Conservation (phyloP, 2,888 invertebrate genomes). For the Rhingia rostrata region DNA sequence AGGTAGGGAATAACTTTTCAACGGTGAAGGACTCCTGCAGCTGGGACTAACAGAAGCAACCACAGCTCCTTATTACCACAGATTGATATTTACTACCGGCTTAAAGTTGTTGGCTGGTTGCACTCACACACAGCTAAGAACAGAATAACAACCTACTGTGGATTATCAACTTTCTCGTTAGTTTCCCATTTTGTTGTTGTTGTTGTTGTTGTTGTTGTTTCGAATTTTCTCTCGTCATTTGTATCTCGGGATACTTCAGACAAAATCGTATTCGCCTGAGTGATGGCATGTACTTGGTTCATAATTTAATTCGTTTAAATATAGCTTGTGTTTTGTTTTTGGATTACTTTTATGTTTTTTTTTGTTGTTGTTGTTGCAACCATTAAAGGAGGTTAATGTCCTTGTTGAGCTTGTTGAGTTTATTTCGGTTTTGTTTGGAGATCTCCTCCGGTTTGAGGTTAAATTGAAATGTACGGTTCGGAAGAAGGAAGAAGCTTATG, state of each 20-base stretch:
- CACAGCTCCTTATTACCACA: slow-evolving; percentile 68
- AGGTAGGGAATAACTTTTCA: slow-evolving; percentile 40
- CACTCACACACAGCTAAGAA: slow-evolving; percentile 11
- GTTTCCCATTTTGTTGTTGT: neutral
- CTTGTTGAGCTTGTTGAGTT: slow-evolving; percentile 42
- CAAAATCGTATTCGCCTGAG: slow-evolving; percentile 65
- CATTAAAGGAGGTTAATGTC: slow-evolving; percentile 64
- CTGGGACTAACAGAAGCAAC: slow-evolving; percentile 62
- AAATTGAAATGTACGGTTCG: too few species aligned
- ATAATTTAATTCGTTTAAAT: slow-evolving; percentile 71
- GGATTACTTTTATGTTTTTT: neutral
- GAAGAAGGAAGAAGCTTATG: slow-evolving; percentile 43
- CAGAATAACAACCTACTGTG: slow-evolving; percentile 53
- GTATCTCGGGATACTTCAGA: slow-evolving; percentile 37
- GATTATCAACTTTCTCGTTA: slow-evolving; percentile 55
- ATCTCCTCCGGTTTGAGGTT: slow-evolving; percentile 14
- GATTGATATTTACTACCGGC: slow-evolving; percentile 71
- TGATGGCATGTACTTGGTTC: slow-evolving; percentile 61
- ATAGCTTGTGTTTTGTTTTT: slow-evolving; percentile 41
- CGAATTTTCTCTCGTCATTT: neutral
- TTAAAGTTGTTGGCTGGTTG: slow-evolving; percentile 35
- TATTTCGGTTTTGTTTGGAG: slow-evolving; percentile 4
- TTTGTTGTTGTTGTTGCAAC: slow-evolving; percentile 27
- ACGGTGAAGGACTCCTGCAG: slow-evolving; percentile 23
- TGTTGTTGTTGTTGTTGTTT: neutral